Evolutionary conservation across 2,888 invertebrate genomes (phyloP).

Genomic region (Rugalucina vietnamica): DNA sequence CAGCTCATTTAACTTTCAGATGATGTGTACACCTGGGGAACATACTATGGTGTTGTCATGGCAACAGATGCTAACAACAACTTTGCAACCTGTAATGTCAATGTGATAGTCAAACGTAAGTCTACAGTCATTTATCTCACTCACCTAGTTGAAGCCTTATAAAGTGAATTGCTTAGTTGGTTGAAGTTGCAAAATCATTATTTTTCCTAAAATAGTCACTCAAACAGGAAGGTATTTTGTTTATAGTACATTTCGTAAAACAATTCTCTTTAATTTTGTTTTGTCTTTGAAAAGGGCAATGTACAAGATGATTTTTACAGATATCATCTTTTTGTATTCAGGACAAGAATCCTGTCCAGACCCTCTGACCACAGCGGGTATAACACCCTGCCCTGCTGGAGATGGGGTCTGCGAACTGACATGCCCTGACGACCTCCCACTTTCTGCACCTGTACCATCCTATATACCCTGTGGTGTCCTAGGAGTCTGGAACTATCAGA

Average conservation of each 20-base stretch:
- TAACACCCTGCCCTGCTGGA: neutral
- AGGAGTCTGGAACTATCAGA: constrained; percentile 44
- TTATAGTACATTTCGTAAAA: too few relatives aligned
- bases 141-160: too few relatives aligned
- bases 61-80: constrained; percentile 45
- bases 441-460: constrained; percentile 42
- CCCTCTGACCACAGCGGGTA: neutral
- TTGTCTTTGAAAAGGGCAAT: too few relatives aligned
- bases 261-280: too few relatives aligned
- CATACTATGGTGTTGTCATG: constrained; percentile 3
- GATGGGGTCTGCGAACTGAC: constrained; percentile 31
- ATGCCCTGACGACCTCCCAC: constrained; percentile 20
- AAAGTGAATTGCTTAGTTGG: too few relatives aligned
- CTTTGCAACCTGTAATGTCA: constrained; percentile 34
- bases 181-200: too few relatives aligned
- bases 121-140: too few relatives aligned
- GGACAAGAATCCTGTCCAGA: neutral
- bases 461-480: constrained; percentile 50
- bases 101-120: constrained; percentile 49
- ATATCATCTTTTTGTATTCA: too few relatives aligned
- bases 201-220: too few relatives aligned
- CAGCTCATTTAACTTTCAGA: constrained; percentile 25
- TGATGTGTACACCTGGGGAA: constrained; percentile 29
- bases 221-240: too few relatives aligned
- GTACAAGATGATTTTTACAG: too few relatives aligned